Evolutionary conservation across 2,797 vertebrate species (phyloP).

Genomic region (Megaceryle alcyon): DNA sequence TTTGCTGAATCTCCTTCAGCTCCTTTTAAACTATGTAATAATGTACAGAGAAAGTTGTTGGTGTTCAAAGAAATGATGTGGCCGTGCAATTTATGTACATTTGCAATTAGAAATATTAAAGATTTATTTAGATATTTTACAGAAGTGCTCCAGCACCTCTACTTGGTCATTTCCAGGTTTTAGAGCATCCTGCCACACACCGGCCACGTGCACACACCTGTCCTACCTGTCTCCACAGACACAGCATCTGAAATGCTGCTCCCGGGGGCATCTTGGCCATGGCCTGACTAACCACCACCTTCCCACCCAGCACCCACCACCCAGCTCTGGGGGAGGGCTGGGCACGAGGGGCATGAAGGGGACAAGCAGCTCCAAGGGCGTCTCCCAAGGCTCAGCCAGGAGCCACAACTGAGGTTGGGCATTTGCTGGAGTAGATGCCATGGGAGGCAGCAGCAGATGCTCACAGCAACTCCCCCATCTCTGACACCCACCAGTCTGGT

Average conservation of each 20-base stretch:
- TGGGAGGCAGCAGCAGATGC: not conserved
- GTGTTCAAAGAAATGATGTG: conserved; percentile 91
- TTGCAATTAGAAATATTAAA: conserved; percentile 99
- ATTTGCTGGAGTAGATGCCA: not conserved
- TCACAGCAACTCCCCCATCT: not conserved
- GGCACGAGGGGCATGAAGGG: not conserved
- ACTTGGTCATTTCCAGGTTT: not conserved
- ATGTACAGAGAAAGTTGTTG: conserved; percentile 94
- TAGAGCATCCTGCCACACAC: not conserved
- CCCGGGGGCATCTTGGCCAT: accelerated
- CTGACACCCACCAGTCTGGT: not conserved
- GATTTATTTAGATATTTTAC: conserved; percentile 99
- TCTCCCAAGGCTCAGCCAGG: not conserved
- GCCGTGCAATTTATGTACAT: conserved; percentile 99
- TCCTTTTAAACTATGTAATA: conserved; percentile 88
- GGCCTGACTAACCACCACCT: not conserved
- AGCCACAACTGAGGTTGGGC: not conserved
- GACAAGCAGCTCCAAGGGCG: not conserved
- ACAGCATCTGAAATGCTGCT: not conserved
- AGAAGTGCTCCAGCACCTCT: conserved; percentile 45
- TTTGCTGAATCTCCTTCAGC: conserved; percentile 86
- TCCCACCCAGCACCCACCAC: not conserved
- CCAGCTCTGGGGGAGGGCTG: not conserved
- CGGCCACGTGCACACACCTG: accelerated
- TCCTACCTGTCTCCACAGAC: too few species aligned